Percentiles rank a stretch among this genome's conserved stretches.
These are phyloP conservation scores for Apotomis capreana DNA, from an alignment of 2,888 invertebrate species.

Conservation along the genomic window DNA sequence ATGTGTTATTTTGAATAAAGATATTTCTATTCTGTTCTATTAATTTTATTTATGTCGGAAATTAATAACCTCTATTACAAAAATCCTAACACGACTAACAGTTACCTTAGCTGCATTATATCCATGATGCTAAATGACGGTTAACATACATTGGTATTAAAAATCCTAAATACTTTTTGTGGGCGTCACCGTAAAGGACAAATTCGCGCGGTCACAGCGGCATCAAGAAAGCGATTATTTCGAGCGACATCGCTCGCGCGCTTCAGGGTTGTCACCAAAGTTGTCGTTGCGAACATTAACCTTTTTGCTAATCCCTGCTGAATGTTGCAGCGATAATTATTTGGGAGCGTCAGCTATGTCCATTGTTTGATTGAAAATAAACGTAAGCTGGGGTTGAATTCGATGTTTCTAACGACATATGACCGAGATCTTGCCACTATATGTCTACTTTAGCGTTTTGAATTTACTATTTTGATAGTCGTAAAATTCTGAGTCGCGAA, in stretches of 20 bases:
- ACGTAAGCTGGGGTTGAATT: too few species aligned
- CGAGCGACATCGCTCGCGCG: conserved; percentile 59
- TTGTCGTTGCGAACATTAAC: conserved; percentile 45
- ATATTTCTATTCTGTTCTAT: too few species aligned
- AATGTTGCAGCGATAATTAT: conserved; percentile 58
- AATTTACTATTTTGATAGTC: too few species aligned
- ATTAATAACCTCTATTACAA: neutral
- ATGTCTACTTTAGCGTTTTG: too few species aligned
- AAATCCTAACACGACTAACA: neutral
- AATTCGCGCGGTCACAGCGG: neutral
- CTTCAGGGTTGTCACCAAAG: conserved; percentile 62
- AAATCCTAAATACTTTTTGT: neutral
- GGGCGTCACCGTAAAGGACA: neutral
- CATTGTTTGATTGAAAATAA: conserved; percentile 76
- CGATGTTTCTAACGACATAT: too few species aligned
- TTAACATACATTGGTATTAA: neutral
- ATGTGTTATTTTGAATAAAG: too few species aligned
- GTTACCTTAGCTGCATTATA: neutral
- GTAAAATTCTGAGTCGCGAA: too few species aligned
- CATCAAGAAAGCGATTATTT: conserved; percentile 30
- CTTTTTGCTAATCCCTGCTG: conserved; percentile 70
- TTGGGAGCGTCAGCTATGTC: conserved; percentile 58
- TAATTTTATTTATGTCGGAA: too few species aligned
- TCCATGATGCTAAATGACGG: neutral
- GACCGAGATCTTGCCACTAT: too few species aligned